Evolutionary conservation across 35 echinoderm and acorn worm genomes (phyloP), one percentile per base, ranked within the genome.

Genomic region (Stichopus chloronotus): DNA sequence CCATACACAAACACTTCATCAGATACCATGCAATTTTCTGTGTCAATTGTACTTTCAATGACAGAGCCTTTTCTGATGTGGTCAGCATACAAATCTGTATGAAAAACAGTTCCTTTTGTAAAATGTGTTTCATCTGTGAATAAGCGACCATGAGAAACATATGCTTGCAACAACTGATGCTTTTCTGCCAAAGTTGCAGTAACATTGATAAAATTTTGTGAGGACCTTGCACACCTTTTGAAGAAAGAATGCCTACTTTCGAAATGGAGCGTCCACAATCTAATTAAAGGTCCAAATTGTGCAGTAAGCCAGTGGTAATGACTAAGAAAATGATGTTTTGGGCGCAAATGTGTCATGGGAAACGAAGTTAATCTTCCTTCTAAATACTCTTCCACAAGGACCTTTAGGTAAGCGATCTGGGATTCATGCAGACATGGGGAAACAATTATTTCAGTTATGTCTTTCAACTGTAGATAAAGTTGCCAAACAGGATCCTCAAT

Each of bases 181-280:
- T 63, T 22, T 21, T 87, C 56, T 5, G 84, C 6, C 84, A 87
- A 9, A 21, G 84, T 87, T 61, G 56, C 11, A 19, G 56, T 87
- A 6, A 59, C 43, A 11, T 87, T 87, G 56, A 58, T 87, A 63
- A 87, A 87, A n/a, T 84, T 87, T 87, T 87, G 84, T 61, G 7
- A 54, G 25, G 25, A 82, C 79, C 79, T 82, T 53, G 79, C 79
- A 53, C 79, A 82, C 84, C n/a, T 61, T 87, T 63, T 87, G 56
- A 87, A 87, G 20, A 60, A 87, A 87, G 84, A 87, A 87, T 87
- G 84, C n/a, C 59, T 87, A 21, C 84, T 58, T 17, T 87, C 59
- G 59, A 87, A 87, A 10, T 56, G 84, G 4, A 87, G 6, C 5
- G 84, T 63, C 84, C 59, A 87, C 3, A 87, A 5, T 87, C 84